Percentiles rank a stretch among this genome's conserved stretches.
These are phyloP conservation scores for Antechinus stuartii DNA, from an alignment of 2,113 vertebrate species.

Conservation along the genomic window DNA sequence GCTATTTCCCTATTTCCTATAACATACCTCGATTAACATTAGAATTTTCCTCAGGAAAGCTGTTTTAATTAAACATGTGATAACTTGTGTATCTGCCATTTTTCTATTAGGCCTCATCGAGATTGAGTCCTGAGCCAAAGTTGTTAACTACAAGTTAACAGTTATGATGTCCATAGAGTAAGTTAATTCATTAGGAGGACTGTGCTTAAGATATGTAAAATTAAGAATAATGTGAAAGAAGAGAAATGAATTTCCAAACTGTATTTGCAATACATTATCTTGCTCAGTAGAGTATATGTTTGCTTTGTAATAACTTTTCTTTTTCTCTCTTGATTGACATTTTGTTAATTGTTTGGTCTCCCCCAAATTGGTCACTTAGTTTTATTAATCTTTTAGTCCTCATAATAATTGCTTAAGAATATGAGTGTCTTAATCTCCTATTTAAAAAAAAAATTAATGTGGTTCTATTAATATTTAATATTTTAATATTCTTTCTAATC, in stretches of 20 bases:
- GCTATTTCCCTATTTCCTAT: constrained; percentile 39
- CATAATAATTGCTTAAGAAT: constrained; percentile 57
- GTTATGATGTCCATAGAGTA: neutral
- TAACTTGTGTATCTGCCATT: neutral
- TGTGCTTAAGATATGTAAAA: constrained; percentile 27
- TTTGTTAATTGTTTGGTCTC: constrained; percentile 44
- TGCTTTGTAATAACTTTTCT: constrained; percentile 28
- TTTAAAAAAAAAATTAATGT: constrained; percentile 56
- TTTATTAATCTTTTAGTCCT: constrained; percentile 60
- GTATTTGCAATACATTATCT: neutral
- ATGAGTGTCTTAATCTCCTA: constrained; percentile 57
- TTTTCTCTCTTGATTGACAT: constrained; percentile 35
- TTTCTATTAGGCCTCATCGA: neutral
- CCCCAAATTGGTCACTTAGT: constrained; percentile 47
- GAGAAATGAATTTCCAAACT: neutral
- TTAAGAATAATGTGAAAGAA: neutral
- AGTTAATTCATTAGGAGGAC: neutral
- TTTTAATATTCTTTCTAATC: constrained; percentile 67
- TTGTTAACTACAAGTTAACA: neutral
- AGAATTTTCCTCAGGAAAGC: constrained; percentile 54
- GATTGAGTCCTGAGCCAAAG: neutral
- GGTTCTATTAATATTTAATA: constrained; percentile 67
- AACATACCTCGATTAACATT: constrained; percentile 65
- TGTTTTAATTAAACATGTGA: constrained; percentile 56
- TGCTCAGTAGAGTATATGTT: neutral